Evolutionary conservation across 2,113 vertebrate species (phyloP).

Genomic region (Neopipo cinnamomea): DNA sequence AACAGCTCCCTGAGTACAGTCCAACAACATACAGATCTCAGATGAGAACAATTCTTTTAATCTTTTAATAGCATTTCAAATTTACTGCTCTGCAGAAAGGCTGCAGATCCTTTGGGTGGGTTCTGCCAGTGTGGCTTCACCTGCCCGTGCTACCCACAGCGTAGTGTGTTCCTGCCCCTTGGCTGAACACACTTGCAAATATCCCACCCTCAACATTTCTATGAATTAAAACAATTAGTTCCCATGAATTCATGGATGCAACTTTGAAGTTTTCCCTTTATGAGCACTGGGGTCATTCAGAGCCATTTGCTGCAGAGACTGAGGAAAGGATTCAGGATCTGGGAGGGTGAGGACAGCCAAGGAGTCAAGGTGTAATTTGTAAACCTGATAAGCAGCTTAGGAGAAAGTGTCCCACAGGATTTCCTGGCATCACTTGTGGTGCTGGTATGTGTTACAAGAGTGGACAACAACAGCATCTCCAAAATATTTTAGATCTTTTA

Average conservation of each 20-base stretch:
- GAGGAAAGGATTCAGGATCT: background rate
- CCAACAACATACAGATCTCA: background rate
- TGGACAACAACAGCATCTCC: background rate
- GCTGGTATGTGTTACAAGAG: background rate
- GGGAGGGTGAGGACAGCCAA: background rate
- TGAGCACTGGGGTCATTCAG: background rate
- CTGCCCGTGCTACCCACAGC: rapidly evolving
- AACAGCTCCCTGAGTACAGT: background rate
- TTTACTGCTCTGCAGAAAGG: background rate
- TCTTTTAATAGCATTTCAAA: background rate
- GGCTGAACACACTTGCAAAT: background rate
- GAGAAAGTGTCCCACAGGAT: background rate
- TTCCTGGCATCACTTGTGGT: background rate
- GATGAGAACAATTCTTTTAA: background rate
- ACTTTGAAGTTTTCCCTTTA: background rate
- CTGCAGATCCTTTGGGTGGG: background rate
- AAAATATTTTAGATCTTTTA: background rate
- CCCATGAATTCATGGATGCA: background rate
- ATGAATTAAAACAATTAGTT: background rate
- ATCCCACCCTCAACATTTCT: background rate
- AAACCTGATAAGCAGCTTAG: background rate
- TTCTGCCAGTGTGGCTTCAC: background rate
- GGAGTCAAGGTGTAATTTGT: background rate
- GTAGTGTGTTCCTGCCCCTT: background rate
- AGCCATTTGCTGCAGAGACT: background rate